Evolutionary conservation across 2,113 vertebrate species (phyloP), one percentile per base, ranked within the genome.

Genomic region (Phylloscopus trochiloides): DNA sequence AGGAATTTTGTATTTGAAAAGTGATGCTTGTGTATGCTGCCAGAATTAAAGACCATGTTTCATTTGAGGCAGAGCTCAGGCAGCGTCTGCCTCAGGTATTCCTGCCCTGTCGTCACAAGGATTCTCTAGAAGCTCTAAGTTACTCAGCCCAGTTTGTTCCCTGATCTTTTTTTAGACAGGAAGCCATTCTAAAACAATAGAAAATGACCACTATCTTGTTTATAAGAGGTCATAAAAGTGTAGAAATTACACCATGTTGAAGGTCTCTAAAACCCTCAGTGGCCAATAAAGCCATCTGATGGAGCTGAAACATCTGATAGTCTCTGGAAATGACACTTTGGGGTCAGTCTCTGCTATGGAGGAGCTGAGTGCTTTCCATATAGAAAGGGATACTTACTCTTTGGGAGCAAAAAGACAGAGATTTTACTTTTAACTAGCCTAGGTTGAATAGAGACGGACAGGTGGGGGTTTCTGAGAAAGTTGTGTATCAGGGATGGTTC

Each of bases 1-100:
- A 95, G 38, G 67, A 68, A 79, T 94, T 95, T 92, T 86, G 16
- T 79, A n/a, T 73, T 91, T 70, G 87, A 92, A 91, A 91, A 77
- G 38, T 55, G 58, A 20, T 70, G 34, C 28, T 86, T 67, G 47
- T 90, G 38, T 51, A 80, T 73, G 31, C 87, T 90, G 34, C 25
- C 62, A 82, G 70, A 92, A 78, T 95, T 80, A 71, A 88, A 75
- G 40, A 18, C 19, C 11, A 22, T 73, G 86, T 88, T 88, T 34
- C 52, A 20, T 51, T 89, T 8, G 17, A 65, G 29, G 19, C 4
- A 92, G 18, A 68, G 16, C n/a, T 82, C 7, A 38, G 58, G 57
- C 66, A 83, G 47, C 36, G 15, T 79, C 51, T 87, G n/a, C 51
- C 55, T 82, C 3, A 28, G 26, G 12, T 66, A 45, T 90, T 92